Base-by-base conservation (phyloP, 2,113 vertebrate genomes). In the Rattus rattus region DNA sequence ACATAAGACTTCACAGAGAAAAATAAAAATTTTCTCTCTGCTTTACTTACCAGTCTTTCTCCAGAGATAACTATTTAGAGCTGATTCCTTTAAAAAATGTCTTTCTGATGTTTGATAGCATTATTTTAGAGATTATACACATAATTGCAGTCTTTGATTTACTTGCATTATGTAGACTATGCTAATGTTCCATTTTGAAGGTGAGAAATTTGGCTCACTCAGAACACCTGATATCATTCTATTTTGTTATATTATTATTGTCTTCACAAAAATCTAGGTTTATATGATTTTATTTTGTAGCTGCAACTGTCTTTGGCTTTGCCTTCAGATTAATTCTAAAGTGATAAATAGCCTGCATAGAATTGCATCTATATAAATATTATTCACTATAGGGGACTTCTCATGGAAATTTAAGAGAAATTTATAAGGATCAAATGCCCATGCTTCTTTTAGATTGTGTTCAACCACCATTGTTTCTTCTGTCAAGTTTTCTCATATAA, bases 211-310 rank as follows among this genome's bases (percentile, higher is more conserved):
- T 95, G 76, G 4, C 43, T 96, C 24, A 75, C 30, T 88, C 65
- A 80, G 7, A 79, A 10, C 24, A 91, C 36, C 10, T 47, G 14
- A 81, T 84, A 73, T 76, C 54, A 96, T 56, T 69, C 93, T 39
- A 88, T 92, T 90, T 91, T 95, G 36, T 92, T 94, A n/a, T 90
- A 84, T 85, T 95, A 80, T 75, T 90, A 9, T 85, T 97, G 30
- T 33, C 30, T 95, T 95, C 61, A 96, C 20, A 92, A 65, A 65
- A 91, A 67, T 90, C 28, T 90, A 92, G 70, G 22, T 92, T 92
- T 91, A 83, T 81, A 61, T 20, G 30, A 86, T 86, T 96, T 91
- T 28, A 92, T 95, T 88, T 54, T 95, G 76, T 93, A 93, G 87
- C 43, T 96, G 24, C 49, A 96, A 92, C 47, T 88, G 7, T 52